These are phyloP conservation scores for Syngnathus rostellatus DNA, from an alignment of 2,797 vertebrate species.

Conservation along the genomic window DNA sequence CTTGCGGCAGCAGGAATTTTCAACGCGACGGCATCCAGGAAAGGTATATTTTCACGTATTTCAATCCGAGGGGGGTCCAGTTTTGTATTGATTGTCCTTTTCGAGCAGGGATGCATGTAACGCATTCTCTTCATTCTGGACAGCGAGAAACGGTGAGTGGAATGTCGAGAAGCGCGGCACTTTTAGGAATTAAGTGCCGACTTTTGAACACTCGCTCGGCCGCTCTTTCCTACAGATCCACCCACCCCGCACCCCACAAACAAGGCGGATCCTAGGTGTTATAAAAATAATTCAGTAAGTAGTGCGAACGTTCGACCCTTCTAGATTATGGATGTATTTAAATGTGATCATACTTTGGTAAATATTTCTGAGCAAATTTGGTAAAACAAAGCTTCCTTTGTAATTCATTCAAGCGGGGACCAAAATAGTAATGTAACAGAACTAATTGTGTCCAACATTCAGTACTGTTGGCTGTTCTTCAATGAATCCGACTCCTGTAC, in stretches of 20 bases:
- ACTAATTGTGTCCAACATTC: conserved; percentile 2
- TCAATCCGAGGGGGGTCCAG: neutral
- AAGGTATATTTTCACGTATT: conserved; percentile 28
- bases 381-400: no score
- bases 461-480: conserved; percentile 86
- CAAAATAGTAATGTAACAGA: no score
- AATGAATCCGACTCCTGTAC: conserved; percentile 70
- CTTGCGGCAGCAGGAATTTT: conserved; percentile 36
- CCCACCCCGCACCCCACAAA: conserved; percentile 12
- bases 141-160: neutral
- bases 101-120: neutral
- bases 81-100: neutral
- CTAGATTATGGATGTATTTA: neutral
- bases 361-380: neutral
- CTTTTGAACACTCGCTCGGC: neutral
- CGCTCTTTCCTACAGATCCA: conserved; percentile 18
- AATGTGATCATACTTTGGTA: neutral
- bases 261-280: conserved; percentile 1
- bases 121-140: no score
- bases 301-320: neutral
- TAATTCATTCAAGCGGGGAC: no score
- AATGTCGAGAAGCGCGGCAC: neutral
- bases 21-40: conserved; percentile 8
- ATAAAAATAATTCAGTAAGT: conserved; percentile 44
- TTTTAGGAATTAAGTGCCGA: neutral